Evolutionary conservation across 2,113 vertebrate genomes (phyloP).

Genomic region (Leiothrix lutea): DNA sequence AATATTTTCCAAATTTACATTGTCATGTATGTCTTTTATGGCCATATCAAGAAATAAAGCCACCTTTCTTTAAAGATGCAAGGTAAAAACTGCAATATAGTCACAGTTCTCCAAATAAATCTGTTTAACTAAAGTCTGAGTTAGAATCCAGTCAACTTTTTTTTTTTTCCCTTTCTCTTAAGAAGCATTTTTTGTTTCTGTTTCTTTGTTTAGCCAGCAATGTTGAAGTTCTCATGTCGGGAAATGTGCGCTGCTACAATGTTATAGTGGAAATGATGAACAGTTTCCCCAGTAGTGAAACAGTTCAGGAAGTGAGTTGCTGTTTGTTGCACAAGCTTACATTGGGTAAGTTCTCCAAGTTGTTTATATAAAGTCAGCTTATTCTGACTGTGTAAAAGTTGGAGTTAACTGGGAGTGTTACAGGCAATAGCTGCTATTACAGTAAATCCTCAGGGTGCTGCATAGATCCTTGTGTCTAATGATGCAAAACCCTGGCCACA

Average conservation of each 20-base stretch:
- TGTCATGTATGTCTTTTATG: background rate
- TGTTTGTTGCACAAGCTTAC: constrained; percentile 87
- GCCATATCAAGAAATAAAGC: background rate
- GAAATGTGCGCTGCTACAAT: constrained; percentile 89
- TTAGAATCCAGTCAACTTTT: background rate
- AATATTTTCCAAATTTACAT: background rate
- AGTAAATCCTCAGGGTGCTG: background rate
- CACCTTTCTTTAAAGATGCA: background rate
- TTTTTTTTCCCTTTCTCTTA: background rate
- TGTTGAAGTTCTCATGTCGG: constrained; percentile 95
- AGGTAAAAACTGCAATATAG: background rate
- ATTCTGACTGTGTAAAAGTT: background rate
- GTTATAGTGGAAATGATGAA: constrained; percentile 81
- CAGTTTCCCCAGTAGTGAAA: constrained; percentile 78
- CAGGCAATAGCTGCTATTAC: background rate
- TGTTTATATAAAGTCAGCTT: background rate
- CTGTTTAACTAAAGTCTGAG: background rate
- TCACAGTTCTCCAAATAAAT: background rate
- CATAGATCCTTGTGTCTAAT: background rate
- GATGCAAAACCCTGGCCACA: background rate
- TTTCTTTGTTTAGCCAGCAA: constrained; percentile 82
- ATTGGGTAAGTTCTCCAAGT: constrained; percentile 78
- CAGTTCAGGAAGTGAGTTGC: constrained; percentile 89
- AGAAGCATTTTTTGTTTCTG: background rate
- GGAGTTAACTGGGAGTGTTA: background rate